These are phyloP conservation scores for Pristionchus entomophagus DNA, from an alignment of 2,888 invertebrate genomes.

Conservation along the genomic window DNA sequence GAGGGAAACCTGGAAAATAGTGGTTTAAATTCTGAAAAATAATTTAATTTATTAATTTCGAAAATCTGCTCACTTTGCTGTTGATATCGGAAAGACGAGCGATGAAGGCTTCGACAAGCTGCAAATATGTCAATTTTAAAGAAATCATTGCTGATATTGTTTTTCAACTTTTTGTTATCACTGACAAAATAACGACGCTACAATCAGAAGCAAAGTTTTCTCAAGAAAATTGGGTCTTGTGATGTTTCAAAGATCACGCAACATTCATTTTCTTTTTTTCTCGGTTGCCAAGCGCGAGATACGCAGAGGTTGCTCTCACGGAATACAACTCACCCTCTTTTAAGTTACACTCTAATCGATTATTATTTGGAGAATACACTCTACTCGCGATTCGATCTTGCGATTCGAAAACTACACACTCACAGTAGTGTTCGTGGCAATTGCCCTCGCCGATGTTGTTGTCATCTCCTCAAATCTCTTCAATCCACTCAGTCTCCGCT, in stretches of 20 bases:
- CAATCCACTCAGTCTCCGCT: conserved; percentile 56
- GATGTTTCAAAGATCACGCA: background rate
- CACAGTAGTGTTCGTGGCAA: conserved; percentile 57
- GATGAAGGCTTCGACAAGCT: conserved; percentile 63
- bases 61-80: conserved; percentile 32
- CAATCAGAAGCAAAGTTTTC: background rate
- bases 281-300: background rate
- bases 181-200: background rate
- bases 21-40: background rate
- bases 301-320: background rate
- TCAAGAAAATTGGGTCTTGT: background rate
- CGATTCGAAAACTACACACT: background rate
- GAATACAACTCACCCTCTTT: too few species aligned
- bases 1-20: conserved; percentile 53
- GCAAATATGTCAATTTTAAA: background rate
- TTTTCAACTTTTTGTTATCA: too few species aligned
- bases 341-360: too few species aligned
- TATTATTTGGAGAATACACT: too few species aligned
- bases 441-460: conserved; percentile 52
- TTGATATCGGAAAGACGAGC: conserved; percentile 61
- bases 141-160: too few species aligned
- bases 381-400: too few species aligned
- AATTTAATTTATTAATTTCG: background rate
- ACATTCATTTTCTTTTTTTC: conserved; percentile 4
- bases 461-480: conserved; percentile 60